These are phyloP conservation scores for Poicephalus gulielmi DNA, from an alignment of 2,113 vertebrate genomes.

Conservation along the genomic window DNA sequence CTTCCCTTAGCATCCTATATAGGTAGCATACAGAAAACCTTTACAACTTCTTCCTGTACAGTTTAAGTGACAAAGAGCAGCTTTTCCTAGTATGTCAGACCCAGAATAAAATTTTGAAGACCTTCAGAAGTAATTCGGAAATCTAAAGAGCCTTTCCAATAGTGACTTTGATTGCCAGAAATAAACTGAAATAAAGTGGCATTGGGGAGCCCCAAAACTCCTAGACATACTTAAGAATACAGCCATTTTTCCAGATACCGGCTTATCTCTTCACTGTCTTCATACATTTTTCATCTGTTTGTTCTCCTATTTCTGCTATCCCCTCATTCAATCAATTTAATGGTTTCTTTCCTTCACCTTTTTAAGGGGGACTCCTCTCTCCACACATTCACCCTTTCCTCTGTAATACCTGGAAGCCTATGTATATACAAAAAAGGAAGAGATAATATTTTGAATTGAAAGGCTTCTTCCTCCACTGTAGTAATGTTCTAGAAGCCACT, in stretches of 20 bases:
- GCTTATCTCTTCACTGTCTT: not conserved
- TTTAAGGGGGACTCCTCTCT: not conserved
- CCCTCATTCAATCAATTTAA: not conserved
- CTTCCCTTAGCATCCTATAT: not conserved
- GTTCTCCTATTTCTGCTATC: not conserved
- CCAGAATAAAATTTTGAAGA: not conserved
- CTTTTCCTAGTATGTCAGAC: not conserved
- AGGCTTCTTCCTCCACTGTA: not conserved
- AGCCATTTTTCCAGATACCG: not conserved
- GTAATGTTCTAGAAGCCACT: not conserved
- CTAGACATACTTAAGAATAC: not conserved
- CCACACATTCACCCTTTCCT: not conserved
- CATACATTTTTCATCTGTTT: not conserved
- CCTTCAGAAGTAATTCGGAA: not conserved
- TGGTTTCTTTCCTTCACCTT: not conserved
- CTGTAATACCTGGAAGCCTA: not conserved
- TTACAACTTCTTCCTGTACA: not conserved
- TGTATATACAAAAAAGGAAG: not conserved
- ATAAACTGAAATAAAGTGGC: not conserved
- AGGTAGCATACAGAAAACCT: not conserved
- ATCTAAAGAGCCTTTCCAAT: not conserved
- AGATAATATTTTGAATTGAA: not conserved
- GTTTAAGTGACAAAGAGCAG: not conserved
- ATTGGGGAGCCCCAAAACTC: not conserved
- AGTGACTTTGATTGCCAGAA: not conserved